phyloP scores from a whole-genome alignment of 2,888 invertebrate species.

The Drosophila putrida region DNA sequence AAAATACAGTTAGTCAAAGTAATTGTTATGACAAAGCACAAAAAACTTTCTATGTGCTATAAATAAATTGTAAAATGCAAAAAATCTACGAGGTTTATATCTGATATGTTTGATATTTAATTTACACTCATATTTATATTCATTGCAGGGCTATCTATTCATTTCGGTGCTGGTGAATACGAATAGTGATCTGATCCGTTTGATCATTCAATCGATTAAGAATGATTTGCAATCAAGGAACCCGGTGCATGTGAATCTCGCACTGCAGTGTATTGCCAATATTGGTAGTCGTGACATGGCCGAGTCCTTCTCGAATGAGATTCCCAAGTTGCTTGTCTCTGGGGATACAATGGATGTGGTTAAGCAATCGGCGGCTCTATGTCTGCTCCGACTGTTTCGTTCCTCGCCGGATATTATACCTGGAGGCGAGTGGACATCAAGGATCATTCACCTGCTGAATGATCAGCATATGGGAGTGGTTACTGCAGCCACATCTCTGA shows the following conservation, averaged over 20 bases:
- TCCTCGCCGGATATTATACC: slow-evolving; percentile 98
- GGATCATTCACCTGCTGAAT: slow-evolving; percentile 99
- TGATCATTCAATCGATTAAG: slow-evolving; percentile 99
- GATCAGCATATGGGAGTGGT: slow-evolving; percentile 99
- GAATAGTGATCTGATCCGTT: slow-evolving; percentile 99
- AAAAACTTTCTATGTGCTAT: too few relatives aligned
- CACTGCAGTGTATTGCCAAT: slow-evolving; percentile 99
- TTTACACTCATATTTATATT: background rate
- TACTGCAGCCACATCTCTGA: slow-evolving; percentile 98
- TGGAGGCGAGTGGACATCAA: slow-evolving; percentile 99
- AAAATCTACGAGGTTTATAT: too few relatives aligned
- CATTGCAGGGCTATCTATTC: slow-evolving; percentile 97
- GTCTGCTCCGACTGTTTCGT: slow-evolving; percentile 96
- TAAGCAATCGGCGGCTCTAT: slow-evolving; percentile 99
- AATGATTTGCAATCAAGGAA: slow-evolving; percentile 98
- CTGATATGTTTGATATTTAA: background rate
- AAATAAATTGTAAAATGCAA: too few relatives aligned
- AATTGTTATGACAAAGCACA: background rate
- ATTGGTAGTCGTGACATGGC: slow-evolving; percentile 99
- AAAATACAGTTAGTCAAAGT: background rate
- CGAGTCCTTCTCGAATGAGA: slow-evolving; percentile 99
- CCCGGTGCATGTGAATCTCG: slow-evolving; percentile 99
- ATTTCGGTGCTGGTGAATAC: slow-evolving; percentile 99
- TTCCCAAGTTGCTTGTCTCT: slow-evolving; percentile 98
- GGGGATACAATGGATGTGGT: slow-evolving; percentile 99